These are phyloP conservation scores for Pachypeltis micranthus DNA, from an alignment of 1,140 invertebrate genomes.

Conservation along the genomic window DNA sequence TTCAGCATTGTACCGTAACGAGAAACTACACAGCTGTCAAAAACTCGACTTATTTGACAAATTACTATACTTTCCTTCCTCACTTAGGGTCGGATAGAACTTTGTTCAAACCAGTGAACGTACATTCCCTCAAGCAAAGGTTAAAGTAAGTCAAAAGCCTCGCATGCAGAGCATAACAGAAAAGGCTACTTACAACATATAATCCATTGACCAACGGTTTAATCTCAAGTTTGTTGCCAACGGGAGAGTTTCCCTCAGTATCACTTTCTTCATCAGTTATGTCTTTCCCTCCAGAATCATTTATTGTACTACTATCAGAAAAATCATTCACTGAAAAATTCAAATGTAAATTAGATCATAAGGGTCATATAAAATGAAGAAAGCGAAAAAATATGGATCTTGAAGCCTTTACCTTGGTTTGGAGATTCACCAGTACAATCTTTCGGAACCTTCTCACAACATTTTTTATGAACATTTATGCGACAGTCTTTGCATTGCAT, in stretches of 20 bases:
- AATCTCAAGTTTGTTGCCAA: conserved; percentile 1
- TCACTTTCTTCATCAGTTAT: conserved; percentile 61
- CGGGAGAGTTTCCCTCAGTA: conserved; percentile 30
- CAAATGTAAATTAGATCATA: neutral
- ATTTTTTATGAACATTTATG: conserved; percentile 97
- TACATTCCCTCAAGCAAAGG: too few species aligned
- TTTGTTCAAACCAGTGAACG: too few species aligned
- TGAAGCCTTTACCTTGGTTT: conserved; percentile 18
- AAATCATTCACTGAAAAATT: conserved; percentile 38
- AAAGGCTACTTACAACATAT: conserved; percentile 21
- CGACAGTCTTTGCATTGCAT: conserved; percentile 96
- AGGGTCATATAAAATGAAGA: neutral
- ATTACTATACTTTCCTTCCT: too few species aligned
- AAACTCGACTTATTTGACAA: too few species aligned
- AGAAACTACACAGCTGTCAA: too few species aligned
- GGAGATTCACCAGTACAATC: conserved; percentile 79
- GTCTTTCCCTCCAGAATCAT: conserved; percentile 48
- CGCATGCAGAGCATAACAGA: too few species aligned
- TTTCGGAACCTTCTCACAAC: conserved; percentile 84
- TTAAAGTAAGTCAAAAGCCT: too few species aligned
- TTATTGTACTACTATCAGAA: conserved; percentile 50
- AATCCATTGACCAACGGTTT: conserved; percentile 23
- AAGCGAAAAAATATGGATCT: too few species aligned
- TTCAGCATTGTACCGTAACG: too few species aligned
- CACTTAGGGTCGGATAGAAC: too few species aligned